A percentile compares a stretch with the other conserved stretches of the same genome.
phyloP scores from a whole-genome alignment of 2,888 invertebrate genomes.

The Pilophorus perplexus region DNA sequence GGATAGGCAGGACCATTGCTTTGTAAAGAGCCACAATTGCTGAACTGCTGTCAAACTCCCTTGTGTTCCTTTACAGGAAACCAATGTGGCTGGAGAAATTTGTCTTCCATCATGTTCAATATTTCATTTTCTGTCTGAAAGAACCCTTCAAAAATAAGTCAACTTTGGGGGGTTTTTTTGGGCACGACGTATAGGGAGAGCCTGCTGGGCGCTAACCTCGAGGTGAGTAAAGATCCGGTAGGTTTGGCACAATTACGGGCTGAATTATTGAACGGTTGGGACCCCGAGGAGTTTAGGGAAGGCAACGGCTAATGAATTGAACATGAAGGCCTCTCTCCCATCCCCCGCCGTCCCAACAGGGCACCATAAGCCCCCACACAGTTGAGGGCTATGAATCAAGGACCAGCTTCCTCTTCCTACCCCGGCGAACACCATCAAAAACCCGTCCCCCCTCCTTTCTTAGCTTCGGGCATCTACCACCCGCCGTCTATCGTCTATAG shows the following conservation, averaged over 20 bases:
- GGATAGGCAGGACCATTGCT: neutral
- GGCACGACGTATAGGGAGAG: too few species aligned
- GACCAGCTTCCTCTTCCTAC: constrained; percentile 1
- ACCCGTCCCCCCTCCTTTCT: too few species aligned
- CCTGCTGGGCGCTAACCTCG: too few species aligned
- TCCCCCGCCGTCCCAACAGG: too few species aligned
- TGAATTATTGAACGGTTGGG: constrained; percentile 32
- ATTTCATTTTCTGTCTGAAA: too few species aligned
- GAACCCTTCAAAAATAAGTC: too few species aligned
- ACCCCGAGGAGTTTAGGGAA: constrained; percentile 22
- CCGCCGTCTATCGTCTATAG: too few species aligned
- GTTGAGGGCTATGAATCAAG: constrained; percentile 26
- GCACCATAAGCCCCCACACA: neutral
- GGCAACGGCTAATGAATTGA: constrained; percentile 36
- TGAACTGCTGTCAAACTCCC: neutral
- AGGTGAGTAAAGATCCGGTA: constrained; percentile 27
- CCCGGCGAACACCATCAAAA: constrained; percentile 8
- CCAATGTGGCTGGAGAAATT: neutral
- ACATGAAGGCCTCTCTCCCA: constrained; percentile 34
- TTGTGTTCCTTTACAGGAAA: neutral
- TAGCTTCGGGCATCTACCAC: too few species aligned
- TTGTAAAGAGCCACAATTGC: neutral
- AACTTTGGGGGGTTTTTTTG: too few species aligned
- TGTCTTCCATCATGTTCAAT: too few species aligned
- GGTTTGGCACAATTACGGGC: constrained; percentile 34